Conservation (phyloP, 2,113 vertebrate species). For the Halcyon malimbica region DNA sequence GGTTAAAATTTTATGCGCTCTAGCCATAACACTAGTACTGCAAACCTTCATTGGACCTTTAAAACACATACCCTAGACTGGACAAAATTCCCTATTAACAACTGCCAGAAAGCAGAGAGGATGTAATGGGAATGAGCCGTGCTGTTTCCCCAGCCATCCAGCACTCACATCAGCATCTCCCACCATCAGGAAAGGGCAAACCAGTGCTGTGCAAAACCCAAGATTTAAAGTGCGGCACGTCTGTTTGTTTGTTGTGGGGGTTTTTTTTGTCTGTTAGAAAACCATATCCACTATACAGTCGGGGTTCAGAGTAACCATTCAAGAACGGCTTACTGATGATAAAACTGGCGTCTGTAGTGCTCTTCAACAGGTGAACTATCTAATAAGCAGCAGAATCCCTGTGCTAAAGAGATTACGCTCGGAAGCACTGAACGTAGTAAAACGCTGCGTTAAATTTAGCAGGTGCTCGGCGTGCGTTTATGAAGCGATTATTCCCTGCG, state of each 20-base stretch:
- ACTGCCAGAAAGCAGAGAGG: too few species aligned
- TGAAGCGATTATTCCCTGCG: background rate
- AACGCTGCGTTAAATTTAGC: background rate
- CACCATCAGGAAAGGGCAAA: background rate
- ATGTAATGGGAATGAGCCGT: rapidly evolving
- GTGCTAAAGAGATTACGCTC: background rate
- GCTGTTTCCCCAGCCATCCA: background rate
- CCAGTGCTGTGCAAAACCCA: rapidly evolving
- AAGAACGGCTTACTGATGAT: background rate
- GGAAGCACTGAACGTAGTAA: background rate
- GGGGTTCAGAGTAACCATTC: background rate
- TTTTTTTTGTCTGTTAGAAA: background rate
- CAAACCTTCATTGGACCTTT: background rate
- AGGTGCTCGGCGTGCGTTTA: background rate
- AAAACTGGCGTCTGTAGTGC: rapidly evolving
- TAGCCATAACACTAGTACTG: background rate
- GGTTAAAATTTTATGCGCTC: background rate
- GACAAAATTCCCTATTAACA: background rate
- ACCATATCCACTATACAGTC: background rate
- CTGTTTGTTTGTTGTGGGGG: background rate
- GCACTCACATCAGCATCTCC: background rate
- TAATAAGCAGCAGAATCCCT: background rate
- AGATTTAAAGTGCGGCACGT: rapidly evolving
- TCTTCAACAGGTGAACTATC: background rate
- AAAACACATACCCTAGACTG: background rate